phyloP scores from a whole-genome alignment of 2,888 invertebrate species.

The Tetranychus truncatus region DNA sequence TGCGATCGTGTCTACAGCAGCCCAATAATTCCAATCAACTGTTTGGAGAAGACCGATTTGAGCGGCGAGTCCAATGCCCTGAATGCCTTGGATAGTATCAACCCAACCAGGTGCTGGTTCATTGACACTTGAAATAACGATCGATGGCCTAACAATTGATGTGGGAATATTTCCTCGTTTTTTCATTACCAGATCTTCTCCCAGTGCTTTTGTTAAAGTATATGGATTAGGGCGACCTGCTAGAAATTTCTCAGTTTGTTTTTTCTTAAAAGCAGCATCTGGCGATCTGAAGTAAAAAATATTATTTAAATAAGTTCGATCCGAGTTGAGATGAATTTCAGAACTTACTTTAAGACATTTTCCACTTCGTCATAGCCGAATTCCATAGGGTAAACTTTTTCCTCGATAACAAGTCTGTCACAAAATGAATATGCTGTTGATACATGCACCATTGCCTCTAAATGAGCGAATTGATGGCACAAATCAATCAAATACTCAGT shows the following conservation, averaged over 20 bases:
- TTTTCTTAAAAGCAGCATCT: background rate
- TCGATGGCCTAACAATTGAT: slow-evolving; percentile 3
- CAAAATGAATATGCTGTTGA: slow-evolving; percentile 24
- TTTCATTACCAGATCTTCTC: background rate
- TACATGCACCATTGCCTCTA: slow-evolving; percentile 21
- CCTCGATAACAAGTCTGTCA: slow-evolving; percentile 22
- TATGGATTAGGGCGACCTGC: slow-evolving; percentile 2
- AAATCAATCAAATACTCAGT: background rate
- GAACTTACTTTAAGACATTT: background rate
- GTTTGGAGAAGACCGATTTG: slow-evolving; percentile 7
- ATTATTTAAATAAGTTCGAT: background rate
- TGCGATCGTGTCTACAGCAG: slow-evolving; percentile 10
- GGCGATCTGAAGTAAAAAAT: background rate
- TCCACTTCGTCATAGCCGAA: background rate
- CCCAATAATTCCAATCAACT: slow-evolving; percentile 12
- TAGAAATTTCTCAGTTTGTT: slow-evolving; percentile 3
- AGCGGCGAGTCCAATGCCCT: slow-evolving; percentile 2
- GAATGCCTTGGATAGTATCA: slow-evolving; percentile 3
- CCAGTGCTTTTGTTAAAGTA: slow-evolving; percentile 8
- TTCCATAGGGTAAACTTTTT: slow-evolving; percentile 18
- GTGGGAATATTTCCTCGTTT: slow-evolving; percentile 1
- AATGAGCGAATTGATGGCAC: background rate
- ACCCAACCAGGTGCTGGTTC: slow-evolving; percentile 9
- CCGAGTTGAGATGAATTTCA: background rate
- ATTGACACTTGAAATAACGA: background rate